These are phyloP conservation scores for Upupa epops DNA, from an alignment of 2,113 vertebrate genomes.

Conservation along the genomic window DNA sequence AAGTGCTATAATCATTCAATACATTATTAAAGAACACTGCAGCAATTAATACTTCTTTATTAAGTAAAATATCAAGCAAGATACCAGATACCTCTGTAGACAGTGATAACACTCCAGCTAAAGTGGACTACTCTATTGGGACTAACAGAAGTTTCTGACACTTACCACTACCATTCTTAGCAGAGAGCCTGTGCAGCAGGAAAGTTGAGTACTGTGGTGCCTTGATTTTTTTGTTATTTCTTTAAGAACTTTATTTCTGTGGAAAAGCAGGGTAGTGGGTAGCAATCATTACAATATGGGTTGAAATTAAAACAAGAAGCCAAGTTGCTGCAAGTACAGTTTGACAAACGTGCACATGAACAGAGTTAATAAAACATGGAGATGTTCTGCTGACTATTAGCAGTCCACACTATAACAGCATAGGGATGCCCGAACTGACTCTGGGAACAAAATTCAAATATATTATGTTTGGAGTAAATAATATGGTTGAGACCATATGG, in stretches of 20 bases:
- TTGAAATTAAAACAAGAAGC: background rate
- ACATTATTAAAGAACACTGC: background rate
- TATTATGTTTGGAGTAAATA: background rate
- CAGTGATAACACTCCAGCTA: background rate
- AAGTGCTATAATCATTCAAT: background rate
- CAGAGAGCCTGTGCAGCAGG: constrained; percentile 51
- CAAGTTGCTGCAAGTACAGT: background rate
- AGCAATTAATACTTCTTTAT: background rate
- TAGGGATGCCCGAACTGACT: background rate
- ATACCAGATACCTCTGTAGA: background rate
- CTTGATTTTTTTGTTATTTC: constrained; percentile 58
- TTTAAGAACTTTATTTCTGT: constrained; percentile 68
- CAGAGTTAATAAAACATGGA: background rate
- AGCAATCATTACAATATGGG: background rate
- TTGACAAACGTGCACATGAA: background rate
- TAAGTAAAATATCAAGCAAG: background rate
- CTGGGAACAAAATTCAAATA: background rate
- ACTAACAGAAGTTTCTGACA: background rate
- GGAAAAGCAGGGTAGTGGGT: background rate
- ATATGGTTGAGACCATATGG: background rate
- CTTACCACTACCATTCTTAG: constrained; percentile 65
- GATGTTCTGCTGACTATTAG: background rate
- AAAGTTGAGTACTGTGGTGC: rapidly evolving
- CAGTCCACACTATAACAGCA: background rate
- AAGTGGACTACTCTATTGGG: background rate